A percentile compares a stretch with the other conserved stretches of the same genome.
Conservation (phyloP, 2,797 vertebrate genomes). For the Leptatherina wallacei region DNA sequence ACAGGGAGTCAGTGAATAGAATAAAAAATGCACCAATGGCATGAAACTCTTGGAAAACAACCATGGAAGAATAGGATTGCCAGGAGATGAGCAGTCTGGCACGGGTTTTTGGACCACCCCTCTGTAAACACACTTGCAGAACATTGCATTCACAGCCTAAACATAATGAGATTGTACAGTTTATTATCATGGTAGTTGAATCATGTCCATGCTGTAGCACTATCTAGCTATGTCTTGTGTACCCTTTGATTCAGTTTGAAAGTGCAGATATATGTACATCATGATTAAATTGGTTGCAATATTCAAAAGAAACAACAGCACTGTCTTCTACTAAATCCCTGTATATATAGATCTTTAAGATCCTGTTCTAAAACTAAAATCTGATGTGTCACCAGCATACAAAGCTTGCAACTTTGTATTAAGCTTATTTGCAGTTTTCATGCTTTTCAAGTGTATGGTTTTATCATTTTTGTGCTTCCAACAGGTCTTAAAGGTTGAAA, state of each 20-base stretch:
- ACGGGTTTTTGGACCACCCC: too few species aligned
- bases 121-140: too few species aligned
- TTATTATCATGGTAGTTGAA: too few species aligned
- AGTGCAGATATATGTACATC: neutral
- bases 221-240: neutral
- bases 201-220: neutral
- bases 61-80: neutral
- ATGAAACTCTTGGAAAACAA: neutral
- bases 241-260: neutral
- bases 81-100: too few species aligned
- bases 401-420: slow-evolving; percentile 11
- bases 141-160: too few species aligned
- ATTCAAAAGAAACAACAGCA: neutral
- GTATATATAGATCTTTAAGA: neutral
- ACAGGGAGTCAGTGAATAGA: neutral
- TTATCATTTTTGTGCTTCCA: slow-evolving; percentile 24
- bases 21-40: neutral
- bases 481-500: slow-evolving; percentile 8
- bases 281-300: neutral
- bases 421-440: slow-evolving; percentile 3
- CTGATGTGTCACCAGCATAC: slow-evolving; percentile 5
- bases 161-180: too few species aligned
- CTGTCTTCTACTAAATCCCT: neutral
- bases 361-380: slow-evolving; percentile 14
- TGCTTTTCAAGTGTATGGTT: slow-evolving; percentile 5